Evolutionary conservation across 2,113 vertebrate genomes (phyloP).

Genomic region (Coreoperca whiteheadi): DNA sequence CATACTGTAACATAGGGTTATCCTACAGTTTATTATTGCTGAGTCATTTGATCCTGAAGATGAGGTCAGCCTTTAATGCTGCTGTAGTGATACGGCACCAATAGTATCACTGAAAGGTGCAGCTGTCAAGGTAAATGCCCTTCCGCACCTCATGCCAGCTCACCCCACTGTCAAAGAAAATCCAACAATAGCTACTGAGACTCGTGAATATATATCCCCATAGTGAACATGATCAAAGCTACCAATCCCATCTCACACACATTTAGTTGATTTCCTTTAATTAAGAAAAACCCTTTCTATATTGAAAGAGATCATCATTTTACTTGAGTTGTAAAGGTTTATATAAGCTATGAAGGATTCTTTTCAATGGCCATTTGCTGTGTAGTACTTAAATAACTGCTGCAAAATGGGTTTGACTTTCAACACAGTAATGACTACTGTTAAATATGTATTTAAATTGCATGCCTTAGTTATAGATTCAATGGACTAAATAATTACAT

Average conservation of each 20-base stretch:
- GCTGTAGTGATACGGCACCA: conserved; percentile 21
- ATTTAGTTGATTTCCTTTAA: conserved; percentile 72
- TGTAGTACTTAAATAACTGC: background rate
- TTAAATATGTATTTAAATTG: background rate
- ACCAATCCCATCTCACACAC: conserved; percentile 59
- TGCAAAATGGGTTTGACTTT: background rate
- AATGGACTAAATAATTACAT: background rate
- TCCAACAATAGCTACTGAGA: conserved; percentile 1
- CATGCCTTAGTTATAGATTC: background rate
- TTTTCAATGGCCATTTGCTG: background rate
- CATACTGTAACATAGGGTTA: background rate
- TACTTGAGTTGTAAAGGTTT: conserved; percentile 10
- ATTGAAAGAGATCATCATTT: conserved; percentile 43
- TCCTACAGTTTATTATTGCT: conserved; percentile 59
- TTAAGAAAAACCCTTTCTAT: conserved; percentile 16
- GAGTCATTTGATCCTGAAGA: conserved; percentile 63
- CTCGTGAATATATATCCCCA: conserved; percentile 32
- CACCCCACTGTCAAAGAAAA: conserved; percentile 11
- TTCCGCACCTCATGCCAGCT: conserved; percentile 6
- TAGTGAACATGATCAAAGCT: conserved; percentile 42
- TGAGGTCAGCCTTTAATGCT: conserved; percentile 67
- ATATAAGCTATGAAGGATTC: background rate
- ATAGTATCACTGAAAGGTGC: conserved; percentile 44
- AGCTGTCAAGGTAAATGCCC: conserved; percentile 60
- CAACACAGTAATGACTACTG: background rate